phyloP scores from a whole-genome alignment of 2,888 invertebrate genomes.

The Phymatocera aterrima region DNA sequence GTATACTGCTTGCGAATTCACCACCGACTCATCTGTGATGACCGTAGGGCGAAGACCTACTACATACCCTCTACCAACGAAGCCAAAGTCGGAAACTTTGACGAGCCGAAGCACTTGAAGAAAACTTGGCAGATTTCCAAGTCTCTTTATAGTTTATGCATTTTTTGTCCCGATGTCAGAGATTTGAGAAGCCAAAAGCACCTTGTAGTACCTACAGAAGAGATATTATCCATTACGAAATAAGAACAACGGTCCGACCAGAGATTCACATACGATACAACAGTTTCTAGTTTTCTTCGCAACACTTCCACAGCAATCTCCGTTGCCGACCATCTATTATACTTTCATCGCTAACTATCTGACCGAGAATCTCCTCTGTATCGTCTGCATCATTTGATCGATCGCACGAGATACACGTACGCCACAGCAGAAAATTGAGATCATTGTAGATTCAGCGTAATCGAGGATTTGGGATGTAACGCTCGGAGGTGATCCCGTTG shows the following conservation, averaged over 20 bases:
- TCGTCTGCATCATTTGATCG: too few species aligned
- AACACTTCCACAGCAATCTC: too few species aligned
- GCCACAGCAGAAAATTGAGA: not conserved
- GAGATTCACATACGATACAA: not conserved
- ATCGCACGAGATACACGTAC: too few species aligned
- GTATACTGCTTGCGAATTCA: conserved; percentile 20
- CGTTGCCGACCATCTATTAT: too few species aligned
- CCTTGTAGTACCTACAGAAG: too few species aligned
- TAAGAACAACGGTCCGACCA: not conserved
- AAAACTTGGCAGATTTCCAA: conserved; percentile 9
- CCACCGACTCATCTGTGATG: not conserved
- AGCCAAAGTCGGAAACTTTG: conserved; percentile 23
- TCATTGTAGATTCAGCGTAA: conserved; percentile 18
- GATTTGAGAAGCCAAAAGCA: not conserved
- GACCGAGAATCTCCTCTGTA: too few species aligned
- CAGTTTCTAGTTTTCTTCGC: too few species aligned
- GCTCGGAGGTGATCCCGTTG: not conserved
- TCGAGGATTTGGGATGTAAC: not conserved
- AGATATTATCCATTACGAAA: not conserved
- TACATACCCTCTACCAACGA: not conserved
- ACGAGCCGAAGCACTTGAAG: not conserved
- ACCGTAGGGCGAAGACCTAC: not conserved
- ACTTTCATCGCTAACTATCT: too few species aligned
- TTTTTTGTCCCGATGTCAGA: not conserved
- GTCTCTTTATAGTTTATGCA: not conserved